Evolutionary conservation across 2,888 invertebrate genomes (phyloP).

Genomic region (Napeogenes sylphis): DNA sequence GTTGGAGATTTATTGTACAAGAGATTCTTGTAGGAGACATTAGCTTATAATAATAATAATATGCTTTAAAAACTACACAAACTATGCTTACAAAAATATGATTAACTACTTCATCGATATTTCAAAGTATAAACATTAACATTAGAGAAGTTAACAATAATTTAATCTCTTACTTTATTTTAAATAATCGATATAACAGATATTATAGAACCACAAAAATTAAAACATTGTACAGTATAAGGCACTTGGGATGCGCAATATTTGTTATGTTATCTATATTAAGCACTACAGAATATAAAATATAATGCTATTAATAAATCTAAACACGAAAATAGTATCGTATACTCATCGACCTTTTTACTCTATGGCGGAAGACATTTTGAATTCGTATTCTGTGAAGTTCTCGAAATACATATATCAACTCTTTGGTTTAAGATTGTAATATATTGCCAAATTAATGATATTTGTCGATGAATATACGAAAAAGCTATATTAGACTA

Average conservation of each 20-base stretch:
- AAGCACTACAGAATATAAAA: slow-evolving; percentile 61
- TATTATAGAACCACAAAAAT: slow-evolving; percentile 60
- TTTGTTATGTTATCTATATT: slow-evolving; percentile 60
- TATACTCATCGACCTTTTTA: slow-evolving; percentile 56
- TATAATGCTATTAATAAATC: slow-evolving; percentile 56
- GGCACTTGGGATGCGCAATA: slow-evolving; percentile 73
- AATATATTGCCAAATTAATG: slow-evolving; percentile 57
- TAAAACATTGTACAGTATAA: slow-evolving; percentile 66
- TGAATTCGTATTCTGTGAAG: slow-evolving; percentile 44
- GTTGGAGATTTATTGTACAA: slow-evolving; percentile 35
- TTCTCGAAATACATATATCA: slow-evolving; percentile 40
- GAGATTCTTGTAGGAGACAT: slow-evolving; percentile 68
- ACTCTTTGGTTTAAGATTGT: slow-evolving; percentile 70
- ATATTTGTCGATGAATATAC: slow-evolving; percentile 60
- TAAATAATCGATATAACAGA: slow-evolving; percentile 67
- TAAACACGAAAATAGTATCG: slow-evolving; percentile 35
- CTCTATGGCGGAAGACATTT: slow-evolving; percentile 56
- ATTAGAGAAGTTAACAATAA: slow-evolving; percentile 76
- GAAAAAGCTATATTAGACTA: slow-evolving; percentile 52
- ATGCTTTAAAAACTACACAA: slow-evolving; percentile 35
- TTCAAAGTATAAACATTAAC: slow-evolving; percentile 61
- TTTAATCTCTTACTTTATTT: slow-evolving; percentile 72
- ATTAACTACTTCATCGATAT: slow-evolving; percentile 37
- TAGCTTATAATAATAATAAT: slow-evolving; percentile 46
- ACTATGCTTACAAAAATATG: slow-evolving; percentile 44